These are phyloP conservation scores for Diarsia dahlii DNA, from an alignment of 2,888 invertebrate genomes.

Conservation along the genomic window DNA sequence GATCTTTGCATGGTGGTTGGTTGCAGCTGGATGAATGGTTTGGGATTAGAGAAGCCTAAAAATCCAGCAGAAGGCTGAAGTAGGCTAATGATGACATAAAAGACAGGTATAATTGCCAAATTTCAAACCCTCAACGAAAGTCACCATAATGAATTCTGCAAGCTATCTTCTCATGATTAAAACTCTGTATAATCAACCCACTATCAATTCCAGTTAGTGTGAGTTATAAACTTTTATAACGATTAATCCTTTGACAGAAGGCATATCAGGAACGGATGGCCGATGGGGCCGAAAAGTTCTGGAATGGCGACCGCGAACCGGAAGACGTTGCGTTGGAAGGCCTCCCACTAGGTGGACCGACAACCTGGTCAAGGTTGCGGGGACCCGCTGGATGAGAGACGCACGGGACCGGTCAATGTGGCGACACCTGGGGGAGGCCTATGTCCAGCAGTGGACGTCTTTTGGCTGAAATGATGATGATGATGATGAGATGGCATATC, in stretches of 20 bases:
- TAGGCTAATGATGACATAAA: not conserved
- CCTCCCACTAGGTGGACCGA: too few species aligned
- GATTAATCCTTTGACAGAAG: not conserved
- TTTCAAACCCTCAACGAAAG: not conserved
- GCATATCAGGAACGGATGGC: too few species aligned
- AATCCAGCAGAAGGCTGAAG: not conserved
- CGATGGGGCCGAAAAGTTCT: too few species aligned
- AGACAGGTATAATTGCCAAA: not conserved
- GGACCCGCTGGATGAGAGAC: too few species aligned
- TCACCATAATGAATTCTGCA: not conserved
- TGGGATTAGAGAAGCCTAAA: too few species aligned
- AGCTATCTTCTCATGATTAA: not conserved
- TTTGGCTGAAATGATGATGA: too few species aligned
- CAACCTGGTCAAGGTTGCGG: too few species aligned
- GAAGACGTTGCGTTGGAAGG: too few species aligned
- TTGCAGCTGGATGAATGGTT: not conserved
- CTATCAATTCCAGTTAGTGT: not conserved
- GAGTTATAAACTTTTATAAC: not conserved
- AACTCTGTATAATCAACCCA: not conserved
- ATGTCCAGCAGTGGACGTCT: too few species aligned
- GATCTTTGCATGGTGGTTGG: not conserved
- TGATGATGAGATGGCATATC: not conserved
- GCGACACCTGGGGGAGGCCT: too few species aligned
- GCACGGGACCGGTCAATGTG: too few species aligned
- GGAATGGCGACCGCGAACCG: too few species aligned